Base-by-base conservation (phyloP, 2,888 invertebrate genomes). In the Eulithis prunata region DNA sequence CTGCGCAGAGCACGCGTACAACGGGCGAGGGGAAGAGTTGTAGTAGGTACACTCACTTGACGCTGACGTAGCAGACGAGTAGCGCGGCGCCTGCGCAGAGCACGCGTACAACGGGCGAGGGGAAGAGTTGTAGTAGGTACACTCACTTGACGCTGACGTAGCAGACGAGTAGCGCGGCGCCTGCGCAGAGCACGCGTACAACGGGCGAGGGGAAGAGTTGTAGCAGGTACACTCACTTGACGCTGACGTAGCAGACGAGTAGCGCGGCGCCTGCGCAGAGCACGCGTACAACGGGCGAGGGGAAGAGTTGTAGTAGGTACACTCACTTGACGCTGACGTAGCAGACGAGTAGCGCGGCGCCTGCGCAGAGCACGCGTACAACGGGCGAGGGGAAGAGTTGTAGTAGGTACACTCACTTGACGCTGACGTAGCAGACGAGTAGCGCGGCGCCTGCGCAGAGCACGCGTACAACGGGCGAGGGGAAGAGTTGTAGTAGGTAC, bases 161-260 rank as follows among this genome's bases (percentile, higher is more conserved):
- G 80, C 97, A 96, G 69, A 97, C 95, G 72, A 98, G 94, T 60
- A 97, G 94, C 54, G 97, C 97, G 57, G 95, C 94, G 71, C 98
- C 97, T 66, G 97, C 97, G 60, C 97, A 96, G 32, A 97, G 92
- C 88, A 97, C 97, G 68, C 97, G 94, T 72, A 96, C 95, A 61
- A 97, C 95, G 41, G 97, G 95, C 81, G 96, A 95, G 49, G 95
- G 94, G 81, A 96, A 97, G 73, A 97, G 89, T 88, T 97, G 97
- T 32, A 6, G 32, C 0, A 6, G 4, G 32, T 32, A 32, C n/a
- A 57, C 51, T 62, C 57, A 97, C 97, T 96, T 96, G 82, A 97
- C 94, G 75, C 97, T 97, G 66, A 98, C 95, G 81, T 98, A 98
- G 80, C 97, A 96, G 69, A 97, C 95, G 72, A 98, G 94, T 60